Percentiles rank a stretch among this genome's conserved stretches.
Conservation (phyloP, 2,888 invertebrate species). For the Drosophila robusta region DNA sequence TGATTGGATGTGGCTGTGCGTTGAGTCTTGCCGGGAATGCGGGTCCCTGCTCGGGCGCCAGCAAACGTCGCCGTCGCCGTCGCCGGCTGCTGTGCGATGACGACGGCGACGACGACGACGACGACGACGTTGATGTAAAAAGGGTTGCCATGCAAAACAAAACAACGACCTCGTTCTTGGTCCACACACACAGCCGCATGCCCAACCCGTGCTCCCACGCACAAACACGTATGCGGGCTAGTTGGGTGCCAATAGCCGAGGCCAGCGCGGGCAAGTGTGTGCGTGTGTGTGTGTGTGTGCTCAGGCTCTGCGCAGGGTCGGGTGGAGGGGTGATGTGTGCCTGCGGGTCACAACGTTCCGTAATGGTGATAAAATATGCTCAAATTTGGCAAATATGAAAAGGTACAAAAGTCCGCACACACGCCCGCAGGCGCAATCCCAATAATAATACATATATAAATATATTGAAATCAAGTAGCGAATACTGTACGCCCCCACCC, state of each 20-base stretch:
- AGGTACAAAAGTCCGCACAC: constrained; percentile 66
- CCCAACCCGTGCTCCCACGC: not conserved
- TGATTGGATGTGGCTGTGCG: constrained; percentile 68
- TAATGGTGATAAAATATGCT: constrained; percentile 83
- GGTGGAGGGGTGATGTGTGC: constrained; percentile 23
- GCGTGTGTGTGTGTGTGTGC: constrained; percentile 10
- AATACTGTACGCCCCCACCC: constrained; percentile 7
- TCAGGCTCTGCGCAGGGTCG: not conserved
- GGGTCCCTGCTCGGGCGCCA: constrained; percentile 36
- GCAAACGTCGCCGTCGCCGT: constrained; percentile 1
- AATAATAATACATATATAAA: constrained; percentile 53
- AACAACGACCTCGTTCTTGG: constrained; percentile 39
- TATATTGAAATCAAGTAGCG: constrained; percentile 70
- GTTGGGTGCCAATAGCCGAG: constrained; percentile 64
- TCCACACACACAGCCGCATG: not conserved
- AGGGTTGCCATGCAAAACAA: constrained; percentile 76
- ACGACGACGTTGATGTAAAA: constrained; percentile 58
- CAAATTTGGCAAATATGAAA: constrained; percentile 81
- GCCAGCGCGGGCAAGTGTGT: constrained; percentile 19
- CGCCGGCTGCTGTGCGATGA: constrained; percentile 18
- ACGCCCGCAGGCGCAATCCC: constrained; percentile 58
- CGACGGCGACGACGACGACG: constrained; percentile 18
- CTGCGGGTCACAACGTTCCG: constrained; percentile 70
- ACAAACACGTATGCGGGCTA: constrained; percentile 55
- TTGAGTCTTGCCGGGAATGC: constrained; percentile 34